Conservation (phyloP, 2,888 invertebrate species). For the Entomobrya multifasciata region DNA sequence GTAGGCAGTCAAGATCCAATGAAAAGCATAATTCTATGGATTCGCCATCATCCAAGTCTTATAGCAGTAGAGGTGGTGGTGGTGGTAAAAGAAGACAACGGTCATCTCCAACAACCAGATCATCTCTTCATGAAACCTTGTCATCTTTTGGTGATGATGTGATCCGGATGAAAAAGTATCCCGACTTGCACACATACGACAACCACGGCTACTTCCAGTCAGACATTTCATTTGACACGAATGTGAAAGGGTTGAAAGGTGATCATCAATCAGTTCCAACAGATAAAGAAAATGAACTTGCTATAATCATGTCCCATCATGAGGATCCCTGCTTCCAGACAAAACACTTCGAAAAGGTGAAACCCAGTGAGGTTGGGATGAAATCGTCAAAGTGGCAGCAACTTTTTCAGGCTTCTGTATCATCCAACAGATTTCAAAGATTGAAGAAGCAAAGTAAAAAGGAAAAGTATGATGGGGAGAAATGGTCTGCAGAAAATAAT, state of each 20-base stretch:
- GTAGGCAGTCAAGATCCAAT: neutral
- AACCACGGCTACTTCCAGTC: slow-evolving; percentile 64
- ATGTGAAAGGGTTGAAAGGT: neutral
- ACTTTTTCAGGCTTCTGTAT: slow-evolving; percentile 41
- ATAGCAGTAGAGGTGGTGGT: neutral
- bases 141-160: slow-evolving; percentile 71
- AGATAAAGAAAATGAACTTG: slow-evolving; percentile 49
- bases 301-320: slow-evolving; percentile 56
- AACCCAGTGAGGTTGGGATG: slow-evolving; percentile 61
- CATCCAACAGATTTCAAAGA: slow-evolving; percentile 61
- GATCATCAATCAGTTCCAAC: neutral
- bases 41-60: slow-evolving; percentile 46
- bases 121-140: slow-evolving; percentile 60
- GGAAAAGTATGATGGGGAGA: neutral
- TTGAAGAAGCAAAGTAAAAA: slow-evolving; percentile 24
- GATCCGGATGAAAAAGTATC: slow-evolving; percentile 55
- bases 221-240: slow-evolving; percentile 43
- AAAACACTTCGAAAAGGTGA: slow-evolving; percentile 61
- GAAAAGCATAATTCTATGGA: slow-evolving; percentile 33
- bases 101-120: slow-evolving; percentile 40
- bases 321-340: slow-evolving; percentile 57
- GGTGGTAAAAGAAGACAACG: slow-evolving; percentile 11
- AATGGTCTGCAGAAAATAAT: neutral
- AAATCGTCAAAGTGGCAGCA: slow-evolving; percentile 64
- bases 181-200: slow-evolving; percentile 36